Evolutionary conservation across 2,113 vertebrate species (phyloP), one percentile per base, ranked within the genome.

Genomic region (Nothoprocta perdicaria): DNA sequence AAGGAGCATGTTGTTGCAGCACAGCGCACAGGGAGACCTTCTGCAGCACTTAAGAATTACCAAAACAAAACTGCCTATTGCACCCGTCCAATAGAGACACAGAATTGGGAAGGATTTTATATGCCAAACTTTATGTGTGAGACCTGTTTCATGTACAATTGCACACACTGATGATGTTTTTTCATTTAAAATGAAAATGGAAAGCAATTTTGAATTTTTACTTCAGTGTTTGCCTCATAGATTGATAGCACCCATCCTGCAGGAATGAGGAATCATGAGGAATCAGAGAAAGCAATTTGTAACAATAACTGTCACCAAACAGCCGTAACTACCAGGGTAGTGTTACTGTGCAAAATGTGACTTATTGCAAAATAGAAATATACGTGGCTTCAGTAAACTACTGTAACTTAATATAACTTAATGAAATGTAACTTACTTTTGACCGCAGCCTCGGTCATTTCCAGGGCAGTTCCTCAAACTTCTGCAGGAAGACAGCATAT

Each of bases 121-220:
- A 58, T 29, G 18, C 14, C 3, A 33, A 50, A 55, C 6, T 13
- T 5, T 4, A 14, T 8, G 35, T 38, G 35, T 38, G 24, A 24
- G 35, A n/a, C 10, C 80, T 3, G 1, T 24, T 41, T 35, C 17
- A 8, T 26, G 40, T 80, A 66, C 50, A 26, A 23, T 38, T 78
- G 21, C 7, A 2, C 1, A 1, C 6, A 7, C 10, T 17, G 24
- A 33, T 77, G 60, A 19, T 3, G 3, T 3, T 14, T 60, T 60
- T 22, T 66, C 75, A 80, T 84, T 88, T 77, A 58, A 89, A 77
- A 73, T 79, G 60, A 48, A 73, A 87, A 78, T 35, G 27, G 23
- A 18, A 86, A 41, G 38, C 14, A 10, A n/a, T 75, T 57, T 43
- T 68, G 14, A 41, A 73, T 90, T 75, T 71, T 48, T 9, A n/a